Evolutionary conservation across 1,140 invertebrate species (phyloP), one percentile per base, ranked within the genome.

Genomic region (Bombus pyrosoma): DNA sequence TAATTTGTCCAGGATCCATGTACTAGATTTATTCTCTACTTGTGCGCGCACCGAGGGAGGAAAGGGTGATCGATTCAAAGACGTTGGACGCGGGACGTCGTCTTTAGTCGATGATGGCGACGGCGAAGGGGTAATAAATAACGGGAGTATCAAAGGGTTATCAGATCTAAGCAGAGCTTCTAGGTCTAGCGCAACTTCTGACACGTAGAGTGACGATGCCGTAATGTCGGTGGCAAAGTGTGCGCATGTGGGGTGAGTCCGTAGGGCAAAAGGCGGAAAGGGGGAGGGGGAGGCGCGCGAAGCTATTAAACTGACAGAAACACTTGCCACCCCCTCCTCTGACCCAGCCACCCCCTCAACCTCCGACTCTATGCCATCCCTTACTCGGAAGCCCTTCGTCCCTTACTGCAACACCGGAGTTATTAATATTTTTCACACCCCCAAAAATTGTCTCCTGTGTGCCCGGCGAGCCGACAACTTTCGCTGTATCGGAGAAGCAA

Each of bases 301-400:
- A 95, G 94, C 94, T 95, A 95, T 95, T 95, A 95, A 95, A 95
- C 95, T 95, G 95, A 95, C 95, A 95, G 95, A 95, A 95, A 95
- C 95, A 95, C 95, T 95, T 95, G 95, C 94, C 94, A 94, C 92
- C 94, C 94, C 93, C 92, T 77, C 73, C 72, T 78, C 83, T 83
- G 71, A 78, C 59, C 77, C 86, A 62, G 89, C 89, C 86, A 80
- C 87, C 88, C 77, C 85, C 81, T 83, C 91, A 85, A 89, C 84
- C 81, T 86, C 85, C 81, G 85, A 83, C 81, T 77, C 74, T 78
- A 83, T 89, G 83, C 85, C 89, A 87, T 92, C 92, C 90, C 89
- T 92, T 91, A 89, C 85, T 86, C 78, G 86, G 81, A 88, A 86
- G 86, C 86, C 86, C 88, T 90, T 86, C 88, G 59, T 92, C 90